A percentile compares a stretch with the other conserved stretches of the same genome.
Conservation (phyloP, 35 echinoderm and acorn worm genomes). For the Hemicentrotus pulcherrimus region DNA sequence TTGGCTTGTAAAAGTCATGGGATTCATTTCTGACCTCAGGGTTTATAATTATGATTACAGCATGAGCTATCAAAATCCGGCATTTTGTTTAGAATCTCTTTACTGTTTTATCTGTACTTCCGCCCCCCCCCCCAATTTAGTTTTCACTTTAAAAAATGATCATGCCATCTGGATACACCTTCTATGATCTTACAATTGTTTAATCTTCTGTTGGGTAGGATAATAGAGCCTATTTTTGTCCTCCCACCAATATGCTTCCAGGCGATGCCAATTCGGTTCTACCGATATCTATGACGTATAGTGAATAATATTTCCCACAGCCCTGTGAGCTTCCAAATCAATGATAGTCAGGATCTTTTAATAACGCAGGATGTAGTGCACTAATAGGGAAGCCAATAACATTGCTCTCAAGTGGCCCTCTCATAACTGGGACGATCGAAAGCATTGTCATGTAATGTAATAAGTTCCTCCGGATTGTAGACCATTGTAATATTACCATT, state of each 20-base stretch:
- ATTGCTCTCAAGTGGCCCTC: neutral
- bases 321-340: neutral
- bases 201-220: neutral
- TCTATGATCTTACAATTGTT: neutral
- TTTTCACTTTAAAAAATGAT: too few species aligned
- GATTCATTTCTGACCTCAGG: too few species aligned
- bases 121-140: too few species aligned
- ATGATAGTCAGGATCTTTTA: neutral
- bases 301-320: neutral
- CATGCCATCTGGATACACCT: neutral
- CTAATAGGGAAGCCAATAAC: neutral
- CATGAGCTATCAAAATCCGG: too few species aligned
- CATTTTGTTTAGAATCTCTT: too few species aligned
- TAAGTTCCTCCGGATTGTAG: neutral
- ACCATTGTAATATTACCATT: neutral
- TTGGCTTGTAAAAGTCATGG: too few species aligned
- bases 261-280: neutral
- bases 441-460: conserved; percentile 4
- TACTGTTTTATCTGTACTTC: too few species aligned
- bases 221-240: too few species aligned
- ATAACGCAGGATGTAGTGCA: neutral
- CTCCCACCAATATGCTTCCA: too few species aligned
- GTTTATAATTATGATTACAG: too few species aligned
- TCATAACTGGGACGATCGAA: neutral
- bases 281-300: neutral